phyloP scores from a whole-genome alignment of 2,888 invertebrate species.

The Diplolepis rosae region DNA sequence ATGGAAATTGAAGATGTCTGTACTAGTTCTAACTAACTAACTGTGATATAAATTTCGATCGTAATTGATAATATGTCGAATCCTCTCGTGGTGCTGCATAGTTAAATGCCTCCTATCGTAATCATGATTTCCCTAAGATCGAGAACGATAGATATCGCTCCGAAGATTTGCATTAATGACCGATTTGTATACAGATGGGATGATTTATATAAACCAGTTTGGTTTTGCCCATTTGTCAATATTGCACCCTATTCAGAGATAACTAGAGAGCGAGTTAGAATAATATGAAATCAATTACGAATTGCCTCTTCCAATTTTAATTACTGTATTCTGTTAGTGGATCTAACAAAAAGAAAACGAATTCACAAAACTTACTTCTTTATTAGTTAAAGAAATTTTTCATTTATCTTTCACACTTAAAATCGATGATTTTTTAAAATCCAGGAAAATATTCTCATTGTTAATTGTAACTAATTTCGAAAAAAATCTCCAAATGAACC shows the following conservation, averaged over 20 bases:
- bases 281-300: no score
- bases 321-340: no score
- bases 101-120: constrained; percentile 24
- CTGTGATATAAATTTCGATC: constrained; percentile 18
- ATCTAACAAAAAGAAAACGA: no score
- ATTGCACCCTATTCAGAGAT: constrained; percentile 10
- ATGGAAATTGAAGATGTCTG: not conserved
- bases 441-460: no score
- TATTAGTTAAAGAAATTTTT: no score
- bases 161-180: constrained; percentile 29
- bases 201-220: constrained; percentile 25
- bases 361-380: no score
- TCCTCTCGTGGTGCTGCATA: constrained; percentile 25
- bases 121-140: constrained; percentile 28
- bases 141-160: constrained; percentile 19
- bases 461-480: no score
- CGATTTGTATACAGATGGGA: constrained; percentile 16
- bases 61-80: constrained; percentile 29
- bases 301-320: no score
- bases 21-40: not conserved
- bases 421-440: no score
- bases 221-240: constrained; percentile 29
- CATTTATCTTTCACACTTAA: no score
- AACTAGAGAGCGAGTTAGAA: no score
- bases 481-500: no score